Evolutionary conservation across 2,888 invertebrate species (phyloP).

Genomic region (Margaritifera margaritifera): DNA sequence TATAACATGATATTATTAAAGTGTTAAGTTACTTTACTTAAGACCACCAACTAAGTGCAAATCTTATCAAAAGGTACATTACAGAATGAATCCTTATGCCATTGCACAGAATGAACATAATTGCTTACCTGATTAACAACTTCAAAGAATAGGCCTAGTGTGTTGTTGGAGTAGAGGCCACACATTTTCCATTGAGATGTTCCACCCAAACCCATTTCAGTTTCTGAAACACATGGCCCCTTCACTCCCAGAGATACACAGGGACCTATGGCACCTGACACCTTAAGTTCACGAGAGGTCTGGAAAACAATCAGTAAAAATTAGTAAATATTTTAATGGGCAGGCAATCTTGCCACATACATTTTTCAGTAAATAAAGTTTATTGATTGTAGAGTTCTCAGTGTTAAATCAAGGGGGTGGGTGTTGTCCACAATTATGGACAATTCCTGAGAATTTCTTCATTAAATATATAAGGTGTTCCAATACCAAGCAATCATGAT

Average conservation of each 20-base stretch:
- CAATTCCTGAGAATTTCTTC: not conserved
- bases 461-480: not conserved
- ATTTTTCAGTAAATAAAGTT: not conserved
- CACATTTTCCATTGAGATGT: constrained; percentile 99
- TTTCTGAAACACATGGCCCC: constrained; percentile 93
- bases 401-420: no score
- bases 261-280: constrained; percentile 95
- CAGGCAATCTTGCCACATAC: not conserved
- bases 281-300: constrained; percentile 94
- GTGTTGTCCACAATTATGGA: not conserved
- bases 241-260: constrained; percentile 96
- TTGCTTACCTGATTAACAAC: constrained; percentile 76
- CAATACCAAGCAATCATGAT: no score
- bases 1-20: no score
- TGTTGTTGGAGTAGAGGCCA: constrained; percentile 91
- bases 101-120: not conserved
- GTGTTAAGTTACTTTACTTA: no score
- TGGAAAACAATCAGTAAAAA: constrained; percentile 40
- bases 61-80: not conserved
- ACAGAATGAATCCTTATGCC: no score
- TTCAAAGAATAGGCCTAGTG: constrained; percentile 96
- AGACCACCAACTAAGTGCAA: no score
- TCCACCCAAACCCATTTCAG: constrained; percentile 97
- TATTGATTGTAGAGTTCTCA: not conserved
- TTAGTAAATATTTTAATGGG: not conserved